Evolutionary conservation across 2,888 invertebrate genomes (phyloP), one percentile per base, ranked within the genome.

Genomic region (Noctua fimbriata): DNA sequence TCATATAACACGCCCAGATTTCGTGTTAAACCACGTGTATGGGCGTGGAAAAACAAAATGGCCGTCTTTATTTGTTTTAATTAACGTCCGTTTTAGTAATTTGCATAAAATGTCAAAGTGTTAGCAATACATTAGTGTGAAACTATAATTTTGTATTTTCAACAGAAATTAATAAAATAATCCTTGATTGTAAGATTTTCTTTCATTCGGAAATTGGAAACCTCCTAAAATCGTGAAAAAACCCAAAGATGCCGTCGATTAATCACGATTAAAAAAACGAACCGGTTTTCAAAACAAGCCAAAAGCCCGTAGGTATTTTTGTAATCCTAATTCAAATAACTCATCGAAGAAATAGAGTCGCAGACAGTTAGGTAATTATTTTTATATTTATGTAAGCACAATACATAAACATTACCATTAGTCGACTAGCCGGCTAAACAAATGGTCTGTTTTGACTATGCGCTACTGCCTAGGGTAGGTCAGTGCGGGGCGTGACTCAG

Each of bases 401-500:
- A 21, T 28, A 58, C 60, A 67, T 47, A 69, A 63, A 58, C 49
- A 69, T 65, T 28, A 63, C 66, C 58, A 72, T 60, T 71, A 76
- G 41, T 12, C 55, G 55, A 24, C 76, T 49, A 16, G 41, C 18
- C 60, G 66, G 41, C 79, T 58, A 10, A 63, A 76, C 73, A 80
- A 83, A 78, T 66, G 41, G 32, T 24, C 16, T 65, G 74, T 60
- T 73, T 69, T 70, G 85, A 49, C 75, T 76, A 60, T 58, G 47
- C 69, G 44, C 14, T 63, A 32, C 63, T 73, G 47, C 44, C 60
- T 86, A 73, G 52, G 83, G 73, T 86, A 85, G 85, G 86, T 85
- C 85, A 85, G 85, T 86, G 28, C 52, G 65, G 28, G 65, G 28
- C 75, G n/a, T 85, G 79, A 79, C 74, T 79, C 79, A 82, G 77